These are phyloP conservation scores for Pecten maximus DNA, from an alignment of 2,888 invertebrate species.

Conservation along the genomic window DNA sequence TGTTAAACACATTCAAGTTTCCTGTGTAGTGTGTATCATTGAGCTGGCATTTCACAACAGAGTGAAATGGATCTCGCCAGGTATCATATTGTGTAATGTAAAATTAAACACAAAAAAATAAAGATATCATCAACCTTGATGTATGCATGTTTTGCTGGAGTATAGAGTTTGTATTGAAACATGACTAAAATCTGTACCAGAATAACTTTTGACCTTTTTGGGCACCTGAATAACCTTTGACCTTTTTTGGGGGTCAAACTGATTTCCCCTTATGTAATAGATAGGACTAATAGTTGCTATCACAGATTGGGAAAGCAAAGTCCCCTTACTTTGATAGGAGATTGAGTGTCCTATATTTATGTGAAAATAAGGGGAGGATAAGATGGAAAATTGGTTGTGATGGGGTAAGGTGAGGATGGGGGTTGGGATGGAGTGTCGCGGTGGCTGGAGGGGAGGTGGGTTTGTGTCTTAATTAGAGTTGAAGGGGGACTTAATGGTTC, in stretches of 20 bases:
- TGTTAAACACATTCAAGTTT: background rate
- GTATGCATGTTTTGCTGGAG: background rate
- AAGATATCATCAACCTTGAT: background rate
- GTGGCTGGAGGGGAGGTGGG: background rate
- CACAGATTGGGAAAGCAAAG: background rate
- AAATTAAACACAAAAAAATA: background rate
- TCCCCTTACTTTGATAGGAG: background rate
- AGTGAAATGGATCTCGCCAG: too few species aligned
- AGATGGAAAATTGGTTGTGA: background rate
- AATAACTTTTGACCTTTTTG: background rate
- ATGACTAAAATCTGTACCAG: background rate
- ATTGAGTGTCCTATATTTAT: background rate
- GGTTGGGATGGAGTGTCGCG: too few species aligned
- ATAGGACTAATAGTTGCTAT: background rate
- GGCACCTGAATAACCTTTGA: background rate
- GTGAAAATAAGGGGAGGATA: background rate
- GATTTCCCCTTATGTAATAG: constrained; percentile 14
- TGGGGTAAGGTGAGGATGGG: background rate
- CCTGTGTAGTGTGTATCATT: too few species aligned
- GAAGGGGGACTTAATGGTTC: too few species aligned
- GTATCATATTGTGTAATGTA: background rate
- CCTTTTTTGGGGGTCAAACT: background rate
- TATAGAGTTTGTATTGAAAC: background rate
- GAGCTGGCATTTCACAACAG: too few species aligned
- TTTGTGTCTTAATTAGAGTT: background rate